Evolutionary conservation across 2,888 invertebrate genomes (phyloP).

Genomic region (Choristoneura rosaceana): DNA sequence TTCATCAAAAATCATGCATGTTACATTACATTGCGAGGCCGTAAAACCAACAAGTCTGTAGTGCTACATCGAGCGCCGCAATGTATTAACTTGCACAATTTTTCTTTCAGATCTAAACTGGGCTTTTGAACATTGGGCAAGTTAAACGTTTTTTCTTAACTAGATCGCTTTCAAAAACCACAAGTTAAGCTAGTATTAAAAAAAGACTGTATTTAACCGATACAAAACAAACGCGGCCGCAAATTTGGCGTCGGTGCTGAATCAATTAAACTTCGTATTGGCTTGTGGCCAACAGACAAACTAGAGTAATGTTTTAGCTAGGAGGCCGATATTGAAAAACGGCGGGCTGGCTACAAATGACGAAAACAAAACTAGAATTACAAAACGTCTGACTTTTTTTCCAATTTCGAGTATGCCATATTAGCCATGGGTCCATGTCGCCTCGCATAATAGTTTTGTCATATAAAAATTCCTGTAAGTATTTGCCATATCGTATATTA

Average conservation of each 20-base stretch:
- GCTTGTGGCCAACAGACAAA: constrained; percentile 15
- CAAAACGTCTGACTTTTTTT: not conserved
- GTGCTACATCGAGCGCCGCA: too few relatives aligned
- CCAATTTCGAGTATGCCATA: not conserved
- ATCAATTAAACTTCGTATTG: constrained; percentile 37
- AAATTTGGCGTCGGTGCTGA: constrained; percentile 33
- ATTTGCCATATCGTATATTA: too few relatives aligned
- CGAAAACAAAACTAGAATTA: not conserved
- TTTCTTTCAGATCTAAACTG: too few relatives aligned
- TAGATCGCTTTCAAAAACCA: not conserved
- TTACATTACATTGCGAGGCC: too few relatives aligned
- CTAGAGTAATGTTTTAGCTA: constrained; percentile 24
- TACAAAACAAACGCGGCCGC: constrained; percentile 35
- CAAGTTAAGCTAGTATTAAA: not conserved
- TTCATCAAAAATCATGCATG: too few relatives aligned
- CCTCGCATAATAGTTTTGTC: too few relatives aligned
- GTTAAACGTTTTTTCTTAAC: not conserved
- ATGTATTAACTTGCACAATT: too few relatives aligned
- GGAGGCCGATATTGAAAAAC: constrained; percentile 19
- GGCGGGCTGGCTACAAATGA: not conserved
- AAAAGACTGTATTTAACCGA: constrained; percentile 32
- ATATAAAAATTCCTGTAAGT: too few relatives aligned
- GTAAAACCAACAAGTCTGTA: too few relatives aligned
- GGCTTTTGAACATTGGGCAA: not conserved
- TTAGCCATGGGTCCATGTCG: too few relatives aligned